Evolutionary conservation across 2,113 vertebrate genomes (phyloP), one percentile per base, ranked within the genome.

Genomic region (Fukomys damarensis): DNA sequence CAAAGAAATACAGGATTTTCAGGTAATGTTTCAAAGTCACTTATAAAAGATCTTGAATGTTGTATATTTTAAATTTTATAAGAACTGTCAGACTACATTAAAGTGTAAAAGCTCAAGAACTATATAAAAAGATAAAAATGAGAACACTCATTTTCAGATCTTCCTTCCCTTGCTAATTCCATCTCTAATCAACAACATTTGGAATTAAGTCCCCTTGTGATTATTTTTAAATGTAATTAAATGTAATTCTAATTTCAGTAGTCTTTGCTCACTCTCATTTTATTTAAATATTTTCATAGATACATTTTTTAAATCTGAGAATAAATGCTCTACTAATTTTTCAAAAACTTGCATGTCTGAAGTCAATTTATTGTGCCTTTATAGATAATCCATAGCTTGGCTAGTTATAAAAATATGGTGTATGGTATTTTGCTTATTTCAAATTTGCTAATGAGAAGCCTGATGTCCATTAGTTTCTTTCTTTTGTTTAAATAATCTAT

Each of bases 161-260:
- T 63, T 56, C 46, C 10, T 2, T 61, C 14, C 11, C 10, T 5
- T 43, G 28, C 8, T 61, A 13, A 61, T 91, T 59, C 17, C 11
- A n/a, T 83, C 17, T 65, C 58, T 46, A 20, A 6, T 76, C 14
- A 2, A 10, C n/a, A 24, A 17, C 13, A 43, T 59, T 68, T 30
- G 35, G 16, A 35, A 59, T 84, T 41, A 68, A 84, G 66, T 77
- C 13, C 20, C 59, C 5, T 83, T 82, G 16, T 79, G 49, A 58
- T n/a, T 89, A 86, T 70, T 68, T 59, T 92, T 84, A 49, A 83
- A 88, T 66, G 58, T 52, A 41, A n/a, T 52, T n/a, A n/a, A n/a
- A n/a, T n/a, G n/a, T n/a, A n/a, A n/a, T n/a, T n/a, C n/a, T 88
- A 28, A 70, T 80, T 63, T 68, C 24, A 76, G 2, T 76, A 3